Percentiles rank a stretch among this genome's conserved stretches.
Evolutionary conservation across 1,140 invertebrate genomes (phyloP).

Genomic region (Panulirus ornatus): DNA sequence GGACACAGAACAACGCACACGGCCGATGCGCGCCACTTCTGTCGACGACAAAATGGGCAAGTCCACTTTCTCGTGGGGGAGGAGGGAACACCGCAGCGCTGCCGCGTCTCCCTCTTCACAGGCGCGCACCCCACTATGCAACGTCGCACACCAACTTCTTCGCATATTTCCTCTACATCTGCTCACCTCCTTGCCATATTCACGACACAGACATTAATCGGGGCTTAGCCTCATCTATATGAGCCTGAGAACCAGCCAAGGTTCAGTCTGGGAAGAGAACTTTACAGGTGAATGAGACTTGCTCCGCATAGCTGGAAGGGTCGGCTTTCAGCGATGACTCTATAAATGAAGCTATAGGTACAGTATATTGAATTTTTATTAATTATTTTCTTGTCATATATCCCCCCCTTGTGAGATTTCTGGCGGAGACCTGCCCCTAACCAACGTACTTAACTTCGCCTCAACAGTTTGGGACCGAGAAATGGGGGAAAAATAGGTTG

Average conservation of each 20-base stretch:
- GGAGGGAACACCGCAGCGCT: neutral
- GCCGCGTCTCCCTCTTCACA: slow-evolving; percentile 38
- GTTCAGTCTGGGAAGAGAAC: neutral
- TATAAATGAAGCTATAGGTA: slow-evolving; percentile 63
- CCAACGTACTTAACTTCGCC: neutral
- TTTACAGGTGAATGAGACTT: neutral
- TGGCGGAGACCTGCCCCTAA: no score
- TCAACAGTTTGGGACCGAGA: neutral
- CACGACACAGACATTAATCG: no score
- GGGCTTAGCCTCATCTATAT: no score
- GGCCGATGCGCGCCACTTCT: slow-evolving; percentile 52
- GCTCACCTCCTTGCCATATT: neutral
- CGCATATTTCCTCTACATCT: slow-evolving; percentile 3
- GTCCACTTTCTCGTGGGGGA: slow-evolving; percentile 51
- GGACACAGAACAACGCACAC: slow-evolving; percentile 61
- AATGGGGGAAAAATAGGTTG: neutral
- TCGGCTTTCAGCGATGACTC: slow-evolving; percentile 64
- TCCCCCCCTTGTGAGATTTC: neutral
- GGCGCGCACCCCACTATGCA: neutral
- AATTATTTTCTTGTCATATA: slow-evolving; percentile 27
- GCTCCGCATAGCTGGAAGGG: slow-evolving; percentile 2
- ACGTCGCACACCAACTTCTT: slow-evolving; percentile 44
- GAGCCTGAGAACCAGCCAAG: no score
- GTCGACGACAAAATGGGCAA: slow-evolving; percentile 55
- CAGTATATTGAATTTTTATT: slow-evolving; percentile 52